phyloP scores from a whole-genome alignment of 2,797 vertebrate genomes.

The Peromyscus melanophrys region DNA sequence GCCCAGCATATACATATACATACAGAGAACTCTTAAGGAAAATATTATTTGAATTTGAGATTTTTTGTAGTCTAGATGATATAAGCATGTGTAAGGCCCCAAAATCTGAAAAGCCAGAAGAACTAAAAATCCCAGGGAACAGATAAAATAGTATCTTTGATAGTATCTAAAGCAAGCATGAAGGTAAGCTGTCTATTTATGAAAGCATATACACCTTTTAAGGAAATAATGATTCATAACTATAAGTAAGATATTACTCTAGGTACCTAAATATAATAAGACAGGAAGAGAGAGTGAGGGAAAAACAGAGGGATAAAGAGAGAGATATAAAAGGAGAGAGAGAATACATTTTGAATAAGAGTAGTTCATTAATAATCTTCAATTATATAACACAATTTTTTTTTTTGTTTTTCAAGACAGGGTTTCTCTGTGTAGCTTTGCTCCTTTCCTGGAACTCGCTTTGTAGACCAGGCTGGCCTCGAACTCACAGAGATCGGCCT shows the following conservation, averaged over 20 bases:
- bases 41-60: neutral
- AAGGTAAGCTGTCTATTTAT: neutral
- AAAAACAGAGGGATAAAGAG: no score
- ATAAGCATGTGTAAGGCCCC: neutral
- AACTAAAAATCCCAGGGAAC: neutral
- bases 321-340: neutral
- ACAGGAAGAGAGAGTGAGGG: neutral
- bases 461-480: no score
- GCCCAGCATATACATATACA: no score
- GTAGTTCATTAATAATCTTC: neutral
- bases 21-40: neutral
- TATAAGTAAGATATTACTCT: neutral
- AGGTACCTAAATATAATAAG: no score
- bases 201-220: neutral
- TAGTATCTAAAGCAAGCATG: neutral
- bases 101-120: neutral
- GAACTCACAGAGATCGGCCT: no score
- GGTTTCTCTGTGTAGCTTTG: no score
- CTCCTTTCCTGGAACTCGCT: no score
- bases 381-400: neutral
- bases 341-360: neutral
- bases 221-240: neutral
- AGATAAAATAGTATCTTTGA: neutral
- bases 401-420: no score
- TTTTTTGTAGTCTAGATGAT: neutral